Evolutionary conservation across 2,888 invertebrate genomes (phyloP), one percentile per base, ranked within the genome.

Genomic region (Drosophila yooni): DNA sequence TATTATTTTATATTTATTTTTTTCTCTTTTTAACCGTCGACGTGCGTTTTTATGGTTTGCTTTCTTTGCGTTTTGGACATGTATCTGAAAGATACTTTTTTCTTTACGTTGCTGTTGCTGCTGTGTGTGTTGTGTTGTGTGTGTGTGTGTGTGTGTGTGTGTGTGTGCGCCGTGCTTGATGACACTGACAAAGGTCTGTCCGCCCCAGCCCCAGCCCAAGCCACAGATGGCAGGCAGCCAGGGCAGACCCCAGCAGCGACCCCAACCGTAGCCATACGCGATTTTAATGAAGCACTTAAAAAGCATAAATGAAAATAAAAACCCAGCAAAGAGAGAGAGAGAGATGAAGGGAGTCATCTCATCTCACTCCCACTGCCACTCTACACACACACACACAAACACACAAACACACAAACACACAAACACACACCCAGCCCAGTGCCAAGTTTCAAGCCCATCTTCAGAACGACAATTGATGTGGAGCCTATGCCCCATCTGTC

Each of bases 261-360:
- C 54, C 71, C 64, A 64, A 61, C 76, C 88, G 73, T 71, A 58
- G 76, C 76, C 79, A 77, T 90, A 88, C 88, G 88, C 88, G 89
- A 80, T 87, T 87, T 87, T 87, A 87, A 87, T 87, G 87, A 87
- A 87, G 87, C 90, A 89, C 90, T 87, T 87, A 90, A 87, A 90
- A 86, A 89, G 87, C 90, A 89, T 90, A 90, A 89, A 90, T 89
- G 81, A 90, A 88, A 90, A 90, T 89, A 85, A 85, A 84, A 89
- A 76, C 69, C 80, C 89, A 88, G 74, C 82, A 89, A 83, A 86
- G 3, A 2, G 6, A 21, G 6, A 21, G 6, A 11, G 21, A 13
- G 13, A 1, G 46, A 25, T 15, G 46, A 15, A 46, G 15, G 8
- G 2, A 8, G 15, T 33, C 36, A 29, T 11, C 38, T 10, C 60